These are phyloP conservation scores for Drosophila arawakana DNA, from an alignment of 1,140 invertebrate genomes.

Conservation along the genomic window DNA sequence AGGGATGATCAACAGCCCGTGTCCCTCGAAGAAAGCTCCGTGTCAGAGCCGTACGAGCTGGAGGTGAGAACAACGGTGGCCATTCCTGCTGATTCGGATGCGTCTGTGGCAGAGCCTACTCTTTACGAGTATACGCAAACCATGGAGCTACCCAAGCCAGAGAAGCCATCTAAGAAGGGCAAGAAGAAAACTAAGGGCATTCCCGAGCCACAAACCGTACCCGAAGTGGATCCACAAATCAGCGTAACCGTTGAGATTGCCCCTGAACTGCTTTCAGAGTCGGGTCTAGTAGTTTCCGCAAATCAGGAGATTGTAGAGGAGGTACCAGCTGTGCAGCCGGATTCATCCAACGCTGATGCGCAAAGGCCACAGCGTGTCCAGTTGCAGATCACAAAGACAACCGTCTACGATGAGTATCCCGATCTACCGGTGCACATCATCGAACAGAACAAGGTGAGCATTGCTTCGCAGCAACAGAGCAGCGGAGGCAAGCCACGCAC, in stretches of 20 bases:
- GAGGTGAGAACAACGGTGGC: conserved; percentile 87
- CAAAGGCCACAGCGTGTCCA: conserved; percentile 62
- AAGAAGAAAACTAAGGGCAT: conserved; percentile 34
- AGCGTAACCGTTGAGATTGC: conserved; percentile 77
- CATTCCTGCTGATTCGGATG: conserved; percentile 85
- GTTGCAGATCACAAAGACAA: conserved; percentile 79
- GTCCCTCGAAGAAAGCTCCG: conserved; percentile 63
- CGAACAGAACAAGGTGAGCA: conserved; percentile 77
- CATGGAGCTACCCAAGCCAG: conserved; percentile 71
- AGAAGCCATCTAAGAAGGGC: conserved; percentile 57
- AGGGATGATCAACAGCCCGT: conserved; percentile 57
- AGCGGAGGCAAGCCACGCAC: conserved; percentile 44
- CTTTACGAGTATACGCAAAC: conserved; percentile 79
- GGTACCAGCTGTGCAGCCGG: conserved; percentile 37
- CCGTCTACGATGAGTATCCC: conserved; percentile 75
- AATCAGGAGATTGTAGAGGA: conserved; percentile 66
- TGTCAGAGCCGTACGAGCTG: conserved; percentile 87
- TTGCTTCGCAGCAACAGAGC: conserved; percentile 67
- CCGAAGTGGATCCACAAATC: conserved; percentile 59
- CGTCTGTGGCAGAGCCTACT: conserved; percentile 64
- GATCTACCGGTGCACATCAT: conserved; percentile 69
- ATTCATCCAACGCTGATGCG: conserved; percentile 15
- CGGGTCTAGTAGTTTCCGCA: conserved; percentile 66
- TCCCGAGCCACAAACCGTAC: conserved; percentile 6
- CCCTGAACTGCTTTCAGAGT: conserved; percentile 57